Conservation (phyloP, 2,797 vertebrate species). For the Acanthurus lineatus region DNA sequence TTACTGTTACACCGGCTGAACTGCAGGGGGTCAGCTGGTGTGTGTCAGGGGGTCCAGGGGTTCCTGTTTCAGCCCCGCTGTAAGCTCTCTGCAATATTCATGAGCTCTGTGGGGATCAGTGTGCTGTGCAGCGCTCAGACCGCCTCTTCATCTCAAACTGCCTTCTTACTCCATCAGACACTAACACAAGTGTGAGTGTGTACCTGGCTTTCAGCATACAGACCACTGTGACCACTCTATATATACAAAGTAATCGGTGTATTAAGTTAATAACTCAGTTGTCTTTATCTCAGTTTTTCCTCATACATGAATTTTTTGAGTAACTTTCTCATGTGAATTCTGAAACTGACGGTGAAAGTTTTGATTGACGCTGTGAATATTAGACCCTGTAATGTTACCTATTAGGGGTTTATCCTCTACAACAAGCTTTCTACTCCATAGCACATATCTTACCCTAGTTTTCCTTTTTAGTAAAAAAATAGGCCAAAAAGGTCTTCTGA, state of each 20-base stretch:
- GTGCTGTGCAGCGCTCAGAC: conserved; percentile 59
- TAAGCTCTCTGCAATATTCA: conserved; percentile 84
- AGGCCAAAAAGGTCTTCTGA: neutral
- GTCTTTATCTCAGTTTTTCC: neutral
- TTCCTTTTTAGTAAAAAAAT: neutral
- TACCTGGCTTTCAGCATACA: neutral
- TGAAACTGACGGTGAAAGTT: neutral
- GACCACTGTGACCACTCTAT: neutral
- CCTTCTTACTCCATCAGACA: conserved; percentile 39
- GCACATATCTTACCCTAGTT: neutral
- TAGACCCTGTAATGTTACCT: neutral
- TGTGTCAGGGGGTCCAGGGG: conserved; percentile 67
- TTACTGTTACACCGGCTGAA: conserved; percentile 79
- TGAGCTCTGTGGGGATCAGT: conserved; percentile 77
- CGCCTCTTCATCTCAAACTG: conserved; percentile 67
- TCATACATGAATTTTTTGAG: neutral
- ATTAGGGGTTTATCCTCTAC: neutral
- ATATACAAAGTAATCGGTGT: neutral
- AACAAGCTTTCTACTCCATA: neutral
- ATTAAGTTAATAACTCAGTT: neutral
- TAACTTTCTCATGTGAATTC: neutral
- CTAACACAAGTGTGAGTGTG: conserved; percentile 26
- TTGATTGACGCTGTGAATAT: neutral
- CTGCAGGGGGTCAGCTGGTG: conserved; percentile 81
- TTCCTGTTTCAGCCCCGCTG: conserved; percentile 86